Percentiles rank a stretch among this genome's conserved stretches.
Conservation (phyloP, 2,113 vertebrate species). For the Sminthopsis crassicaudata region DNA sequence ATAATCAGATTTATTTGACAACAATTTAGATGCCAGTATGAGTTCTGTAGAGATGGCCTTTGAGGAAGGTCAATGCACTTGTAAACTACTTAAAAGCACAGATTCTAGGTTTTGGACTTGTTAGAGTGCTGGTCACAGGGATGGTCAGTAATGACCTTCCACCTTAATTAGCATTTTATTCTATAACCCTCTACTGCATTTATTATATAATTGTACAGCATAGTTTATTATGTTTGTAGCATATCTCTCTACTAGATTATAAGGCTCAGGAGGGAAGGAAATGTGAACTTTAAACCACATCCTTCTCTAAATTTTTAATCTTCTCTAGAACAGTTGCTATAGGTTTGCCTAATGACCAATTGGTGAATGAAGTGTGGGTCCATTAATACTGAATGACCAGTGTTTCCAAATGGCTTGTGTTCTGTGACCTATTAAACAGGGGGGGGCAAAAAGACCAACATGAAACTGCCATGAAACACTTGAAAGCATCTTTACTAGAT, state of each 20-base stretch:
- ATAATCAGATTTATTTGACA: too few species aligned
- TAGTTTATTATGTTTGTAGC: neutral
- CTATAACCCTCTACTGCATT: neutral
- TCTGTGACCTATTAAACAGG: neutral
- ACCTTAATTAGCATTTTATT: neutral
- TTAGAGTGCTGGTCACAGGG: neutral
- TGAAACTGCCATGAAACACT: neutral
- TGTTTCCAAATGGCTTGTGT: neutral
- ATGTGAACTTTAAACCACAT: neutral
- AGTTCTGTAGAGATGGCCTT: neutral
- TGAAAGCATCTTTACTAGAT: neutral
- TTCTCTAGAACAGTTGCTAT: neutral
- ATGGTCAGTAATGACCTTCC: neutral
- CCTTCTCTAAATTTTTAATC: neutral
- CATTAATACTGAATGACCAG: neutral
- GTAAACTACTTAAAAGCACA: neutral
- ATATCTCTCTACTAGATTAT: neutral
- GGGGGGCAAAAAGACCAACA: neutral
- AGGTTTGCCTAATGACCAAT: neutral
- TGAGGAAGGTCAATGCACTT: neutral
- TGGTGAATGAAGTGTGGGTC: neutral
- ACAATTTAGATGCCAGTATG: too few species aligned
- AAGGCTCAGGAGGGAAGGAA: neutral
- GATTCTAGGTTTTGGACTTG: neutral
- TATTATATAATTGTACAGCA: neutral